Evolutionary conservation across 2,888 invertebrate species (phyloP), one percentile per base, ranked within the genome.

Genomic region (Tinea trinotella): DNA sequence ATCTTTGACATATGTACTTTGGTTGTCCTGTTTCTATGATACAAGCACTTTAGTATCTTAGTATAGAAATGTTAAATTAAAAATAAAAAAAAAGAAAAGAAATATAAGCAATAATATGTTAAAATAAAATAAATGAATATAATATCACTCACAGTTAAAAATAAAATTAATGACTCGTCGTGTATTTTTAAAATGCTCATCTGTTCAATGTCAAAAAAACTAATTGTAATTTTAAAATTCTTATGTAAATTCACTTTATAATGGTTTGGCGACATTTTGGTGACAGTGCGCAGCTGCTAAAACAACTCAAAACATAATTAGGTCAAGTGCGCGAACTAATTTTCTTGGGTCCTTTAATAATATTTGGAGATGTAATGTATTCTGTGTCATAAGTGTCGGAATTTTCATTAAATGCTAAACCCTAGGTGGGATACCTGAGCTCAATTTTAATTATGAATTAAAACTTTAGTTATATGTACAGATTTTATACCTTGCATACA

Each of bases 341-440:
- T 46, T 46, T 46, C 46, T 46, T 46, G 46, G 46, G 46, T 46
- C 46, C 46, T 46, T 19, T 46, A 12, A 46, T 46, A 46, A 46
- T 46, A 46, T 46, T 46, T 46, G 46, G 19, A 46, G 46, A 19
- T 46, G 46, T 46, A 46, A 18, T 46, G 18, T 19, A 19, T 46
- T 19, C 46, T n/a, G 18, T 46, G 46, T n/a, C 46, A 46, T 24
- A 50, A 50, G 24, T 50, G 50, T n/a, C 9, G 50, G 50, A 50
- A 50, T 50, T 50, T 50, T 50, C 50, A 50, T 50, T 50, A 50
- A 50, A 24, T 13, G 19, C 19, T 19, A 13, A 50, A 13, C 24
- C 50, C 3, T 50, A 19, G n/a, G 48, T 40, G 46, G 18, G 15
- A 6, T 46, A 15, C 22, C 24, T 24, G 17, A 20, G 10, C n/a